phyloP scores from a whole-genome alignment of 2,797 vertebrate species.

The Menidia menidia region DNA sequence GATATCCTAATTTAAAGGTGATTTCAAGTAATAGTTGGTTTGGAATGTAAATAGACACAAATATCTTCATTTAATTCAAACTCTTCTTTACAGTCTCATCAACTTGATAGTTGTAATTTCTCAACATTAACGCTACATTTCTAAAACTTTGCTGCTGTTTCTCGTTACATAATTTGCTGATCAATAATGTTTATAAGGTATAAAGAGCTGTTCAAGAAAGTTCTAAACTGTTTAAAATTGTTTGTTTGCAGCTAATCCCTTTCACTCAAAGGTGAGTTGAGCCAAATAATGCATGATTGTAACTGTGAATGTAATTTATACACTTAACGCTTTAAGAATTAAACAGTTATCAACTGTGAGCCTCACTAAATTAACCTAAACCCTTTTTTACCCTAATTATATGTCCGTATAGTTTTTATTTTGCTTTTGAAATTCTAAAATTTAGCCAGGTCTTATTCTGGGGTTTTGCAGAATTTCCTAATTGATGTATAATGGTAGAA shows the following conservation, averaged over 20 bases:
- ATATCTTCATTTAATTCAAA: constrained; percentile 19
- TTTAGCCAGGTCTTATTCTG: not conserved
- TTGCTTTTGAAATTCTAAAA: not conserved
- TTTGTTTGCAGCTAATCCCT: too few species aligned
- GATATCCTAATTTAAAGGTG: constrained; percentile 24
- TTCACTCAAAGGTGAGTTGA: too few species aligned
- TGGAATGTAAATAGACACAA: constrained; percentile 30
- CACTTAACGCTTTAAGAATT: not conserved
- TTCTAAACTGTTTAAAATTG: constrained; percentile 13
- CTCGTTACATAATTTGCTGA: constrained; percentile 42
- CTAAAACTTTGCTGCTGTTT: constrained; percentile 34
- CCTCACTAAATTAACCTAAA: too few species aligned
- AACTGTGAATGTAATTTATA: not conserved
- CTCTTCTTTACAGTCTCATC: constrained; percentile 46
- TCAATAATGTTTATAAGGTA: constrained; percentile 33
- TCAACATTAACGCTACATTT: constrained; percentile 40
- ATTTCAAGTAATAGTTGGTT: constrained; percentile 40
- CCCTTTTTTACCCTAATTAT: too few species aligned
- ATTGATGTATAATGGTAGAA: not conserved
- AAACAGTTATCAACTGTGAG: not conserved
- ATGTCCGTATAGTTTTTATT: not conserved
- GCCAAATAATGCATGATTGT: not conserved
- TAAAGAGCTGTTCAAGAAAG: constrained; percentile 25
- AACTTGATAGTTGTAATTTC: constrained; percentile 57
- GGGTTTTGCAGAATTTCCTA: too few species aligned